Evolutionary conservation across 2,888 invertebrate genomes (phyloP), one percentile per base, ranked within the genome.

Genomic region (Rhaphigaster nebulosa): DNA sequence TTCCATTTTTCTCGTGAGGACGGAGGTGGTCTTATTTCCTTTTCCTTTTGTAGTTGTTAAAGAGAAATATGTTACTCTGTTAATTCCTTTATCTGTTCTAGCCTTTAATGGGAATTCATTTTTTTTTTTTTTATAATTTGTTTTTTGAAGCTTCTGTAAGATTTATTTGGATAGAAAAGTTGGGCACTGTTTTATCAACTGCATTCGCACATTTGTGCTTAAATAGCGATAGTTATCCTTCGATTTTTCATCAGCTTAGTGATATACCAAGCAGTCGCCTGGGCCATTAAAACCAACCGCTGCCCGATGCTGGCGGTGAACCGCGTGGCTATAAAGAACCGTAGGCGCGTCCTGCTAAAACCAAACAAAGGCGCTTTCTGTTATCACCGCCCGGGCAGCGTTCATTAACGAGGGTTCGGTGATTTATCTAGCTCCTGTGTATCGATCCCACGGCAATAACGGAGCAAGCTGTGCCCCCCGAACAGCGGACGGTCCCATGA

Each of bases 401-500:
- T 84, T 84, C 84, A 84, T 84, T 84, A 50, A 84, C 45, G 84
- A 84, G 84, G 84, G 84, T 84, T 84, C 45, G n/a, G 2, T 84
- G 84, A 84, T 84, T 84, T 84, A 84, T 84, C 45, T 84, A 84
- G 13, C 84, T 45, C n/a, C 45, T 84, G n/a, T 41, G n/a, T n/a
- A 45, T 84, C 45, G 41, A 50, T 84, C 84, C 84, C 84, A 84
- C 84, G 84, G 45, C 84, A 84, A 84, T 84, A 50, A 84, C n/a
- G n/a, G 41, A 45, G 45, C 84, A 41, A 41, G 80, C 80, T 76
- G 34, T 38, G 38, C 38, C 12, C 70, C 29, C 76, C 8, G 6
- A 80, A 41, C 23, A 41, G 10, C 38, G 80, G 29, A 80, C 23
- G 34, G 26, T 80, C 41, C 80, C 80, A 80, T 80, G 80, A 41